Base-by-base conservation (phyloP, 2,888 invertebrate species). In the Strigamia transsilvanica region DNA sequence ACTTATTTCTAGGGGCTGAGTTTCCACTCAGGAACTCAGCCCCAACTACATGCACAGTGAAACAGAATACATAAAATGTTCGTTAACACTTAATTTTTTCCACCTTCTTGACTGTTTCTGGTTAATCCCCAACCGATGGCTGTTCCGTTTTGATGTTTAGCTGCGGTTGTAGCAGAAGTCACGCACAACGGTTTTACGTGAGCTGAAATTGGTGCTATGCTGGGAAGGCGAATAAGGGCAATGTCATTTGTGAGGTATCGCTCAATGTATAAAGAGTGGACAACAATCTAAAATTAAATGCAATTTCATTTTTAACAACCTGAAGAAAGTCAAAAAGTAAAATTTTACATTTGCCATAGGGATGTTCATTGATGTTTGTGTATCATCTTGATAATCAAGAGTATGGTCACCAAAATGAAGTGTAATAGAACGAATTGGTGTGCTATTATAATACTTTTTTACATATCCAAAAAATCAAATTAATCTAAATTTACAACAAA, bases 221-320 rank as follows among this genome's bases (percentile, higher is more conserved):
- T 0, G 21, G 66, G 66, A 66, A 66, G 66, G 21, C 66, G 66
- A 23, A 66, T 66, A 23, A 66, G 66, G 3, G 66, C 66, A 66
- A 66, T 66, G 12, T 66, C 66, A 23, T 66, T 66, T 12, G 7
- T 7, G 66, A 66, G 3, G 66, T 0, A 2, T 21, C 23, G 6
- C 1, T 66, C 66, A 27, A 23, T 23, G 66, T 66, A 66, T 21
- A 23, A 7, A 23, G 66, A 23, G 23, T 66, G 66, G 23, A 7
- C 6, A 13, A 66, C 1, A 0, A 66, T 23, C 66, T 66, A 12
- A 23, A 66, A 66, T 51, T 6, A n/a, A n/a, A 51, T 51, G 13
- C n/a, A 13, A 42, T 10, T 42, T 13, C 5, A 42, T 27, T 46
- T 46, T 4, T 4, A 46, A 12, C n/a, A 15, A 46, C 12, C 27